A percentile compares a stretch with the other conserved stretches of the same genome.
phyloP scores from a whole-genome alignment of 2,113 vertebrate genomes.

The Ardeotis arabs region DNA sequence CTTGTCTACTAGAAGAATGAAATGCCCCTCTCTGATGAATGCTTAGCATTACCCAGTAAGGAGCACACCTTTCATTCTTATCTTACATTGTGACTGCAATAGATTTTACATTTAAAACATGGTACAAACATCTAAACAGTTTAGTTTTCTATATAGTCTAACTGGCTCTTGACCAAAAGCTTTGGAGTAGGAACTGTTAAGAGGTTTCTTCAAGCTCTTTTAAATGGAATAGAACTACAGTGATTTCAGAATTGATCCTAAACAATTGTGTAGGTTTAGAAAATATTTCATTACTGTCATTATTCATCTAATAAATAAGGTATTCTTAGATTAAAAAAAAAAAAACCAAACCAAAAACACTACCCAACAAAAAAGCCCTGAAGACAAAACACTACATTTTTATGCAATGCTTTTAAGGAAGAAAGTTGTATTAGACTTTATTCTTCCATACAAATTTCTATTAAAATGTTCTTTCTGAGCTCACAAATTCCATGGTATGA shows the following conservation, averaged over 20 bases:
- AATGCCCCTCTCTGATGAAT: not conserved
- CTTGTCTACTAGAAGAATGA: not conserved
- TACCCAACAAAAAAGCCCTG: fast-evolving
- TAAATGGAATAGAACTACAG: not conserved
- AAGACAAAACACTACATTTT: not conserved
- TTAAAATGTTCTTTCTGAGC: not conserved
- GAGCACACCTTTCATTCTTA: not conserved
- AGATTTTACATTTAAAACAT: not conserved
- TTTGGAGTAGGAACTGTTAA: not conserved
- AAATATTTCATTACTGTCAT: not conserved
- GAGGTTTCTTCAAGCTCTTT: not conserved
- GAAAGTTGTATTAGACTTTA: not conserved
- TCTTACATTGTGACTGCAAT: not conserved
- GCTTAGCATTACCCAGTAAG: not conserved
- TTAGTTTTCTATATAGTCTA: not conserved
- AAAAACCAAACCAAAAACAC: too few species aligned
- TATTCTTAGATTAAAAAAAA: not conserved
- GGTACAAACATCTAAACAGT: not conserved
- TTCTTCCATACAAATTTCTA: not conserved
- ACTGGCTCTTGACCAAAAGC: not conserved
- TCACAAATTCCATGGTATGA: not conserved
- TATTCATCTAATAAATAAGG: not conserved
- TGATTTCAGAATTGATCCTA: not conserved
- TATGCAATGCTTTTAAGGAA: not conserved
- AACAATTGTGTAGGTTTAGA: not conserved